Percentiles rank a stretch among this genome's conserved stretches.
phyloP scores from a whole-genome alignment of 2,113 vertebrate species.

The Mugil cephalus region DNA sequence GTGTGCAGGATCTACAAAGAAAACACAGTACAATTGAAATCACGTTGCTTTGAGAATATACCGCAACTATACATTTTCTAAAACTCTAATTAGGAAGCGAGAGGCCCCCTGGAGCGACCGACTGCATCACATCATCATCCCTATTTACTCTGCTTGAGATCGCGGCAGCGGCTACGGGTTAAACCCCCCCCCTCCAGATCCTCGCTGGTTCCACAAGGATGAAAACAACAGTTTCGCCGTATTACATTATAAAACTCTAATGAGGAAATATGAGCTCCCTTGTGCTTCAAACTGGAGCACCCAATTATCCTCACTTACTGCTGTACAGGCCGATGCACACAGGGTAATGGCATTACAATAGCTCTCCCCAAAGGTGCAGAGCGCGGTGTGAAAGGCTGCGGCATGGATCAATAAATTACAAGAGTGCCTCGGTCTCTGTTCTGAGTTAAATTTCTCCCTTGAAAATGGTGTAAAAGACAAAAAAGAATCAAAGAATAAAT shows the following conservation, averaged over 20 bases:
- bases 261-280: conserved; percentile 67
- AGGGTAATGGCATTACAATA: conserved; percentile 49
- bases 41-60: background rate
- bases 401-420: conserved; percentile 52
- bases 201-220: conserved; percentile 36
- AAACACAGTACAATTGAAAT: conserved; percentile 29
- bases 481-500: conserved; percentile 22
- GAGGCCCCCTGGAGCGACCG: conserved; percentile 36
- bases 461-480: conserved; percentile 32
- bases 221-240: conserved; percentile 47
- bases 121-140: conserved; percentile 35
- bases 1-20: conserved; percentile 31
- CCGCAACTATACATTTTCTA: conserved; percentile 38
- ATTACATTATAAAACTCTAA: conserved; percentile 60
- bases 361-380: conserved; percentile 33
- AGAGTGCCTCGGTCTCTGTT: conserved; percentile 8
- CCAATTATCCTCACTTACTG: conserved; percentile 68
- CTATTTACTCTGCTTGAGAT: conserved; percentile 46
- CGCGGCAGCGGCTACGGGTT: conserved; percentile 29
- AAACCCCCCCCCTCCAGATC: conserved; percentile 26
- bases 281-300: conserved; percentile 51
- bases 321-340: conserved; percentile 29
- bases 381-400: conserved; percentile 44
- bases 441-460: conserved; percentile 8
- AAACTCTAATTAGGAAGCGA: conserved; percentile 58